These are phyloP conservation scores for Piscicola geometra DNA, from an alignment of 2,888 invertebrate species.

Conservation along the genomic window DNA sequence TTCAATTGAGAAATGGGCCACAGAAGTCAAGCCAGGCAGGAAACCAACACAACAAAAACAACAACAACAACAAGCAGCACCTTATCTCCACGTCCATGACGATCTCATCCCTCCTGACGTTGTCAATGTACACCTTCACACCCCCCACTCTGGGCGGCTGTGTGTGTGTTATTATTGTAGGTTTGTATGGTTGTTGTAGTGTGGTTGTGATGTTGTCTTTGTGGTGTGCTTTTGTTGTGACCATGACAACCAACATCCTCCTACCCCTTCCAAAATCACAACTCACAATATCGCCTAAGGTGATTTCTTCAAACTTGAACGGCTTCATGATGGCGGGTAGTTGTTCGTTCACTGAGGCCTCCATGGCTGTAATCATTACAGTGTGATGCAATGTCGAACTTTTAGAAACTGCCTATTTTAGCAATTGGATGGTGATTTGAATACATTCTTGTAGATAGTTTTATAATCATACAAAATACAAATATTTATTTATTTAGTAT, in stretches of 20 bases:
- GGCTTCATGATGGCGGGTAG: constrained; percentile 76
- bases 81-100: constrained; percentile 93
- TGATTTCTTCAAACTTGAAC: constrained; percentile 88
- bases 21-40: background rate
- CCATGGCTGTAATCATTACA: constrained; percentile 77
- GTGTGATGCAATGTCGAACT: constrained; percentile 63
- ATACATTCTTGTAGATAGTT: no score
- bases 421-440: no score
- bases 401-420: no score
- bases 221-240: no score
- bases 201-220: no score
- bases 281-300: constrained; percentile 87
- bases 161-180: constrained; percentile 47
- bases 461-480: no score
- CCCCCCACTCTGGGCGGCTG: constrained; percentile 89
- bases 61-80: constrained; percentile 58
- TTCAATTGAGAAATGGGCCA: background rate
- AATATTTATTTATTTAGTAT: no score
- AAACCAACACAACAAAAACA: background rate
- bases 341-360: constrained; percentile 70
- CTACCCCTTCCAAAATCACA: background rate
- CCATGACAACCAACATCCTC: background rate
- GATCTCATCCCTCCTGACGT: constrained; percentile 74
- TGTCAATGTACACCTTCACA: constrained; percentile 91
- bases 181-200: no score